phyloP scores from a whole-genome alignment of 2,113 vertebrate species.

The Andinoacara biseriatus region DNA sequence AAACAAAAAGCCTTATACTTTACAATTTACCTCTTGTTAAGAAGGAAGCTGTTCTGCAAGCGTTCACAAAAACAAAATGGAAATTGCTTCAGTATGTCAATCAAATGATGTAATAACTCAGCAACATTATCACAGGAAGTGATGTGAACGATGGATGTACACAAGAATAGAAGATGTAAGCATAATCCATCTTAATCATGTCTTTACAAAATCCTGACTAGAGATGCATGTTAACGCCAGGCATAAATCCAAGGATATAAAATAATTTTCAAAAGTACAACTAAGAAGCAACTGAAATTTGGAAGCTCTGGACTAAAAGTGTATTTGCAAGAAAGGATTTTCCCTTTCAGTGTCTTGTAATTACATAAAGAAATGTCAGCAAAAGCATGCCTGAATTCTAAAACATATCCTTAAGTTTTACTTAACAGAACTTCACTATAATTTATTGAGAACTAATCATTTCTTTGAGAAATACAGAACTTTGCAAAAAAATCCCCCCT shows the following conservation, averaged over 20 bases:
- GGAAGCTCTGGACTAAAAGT: background rate
- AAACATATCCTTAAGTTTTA: background rate
- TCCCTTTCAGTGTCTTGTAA: slow-evolving; percentile 9
- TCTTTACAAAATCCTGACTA: slow-evolving; percentile 27
- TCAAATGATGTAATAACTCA: slow-evolving; percentile 2
- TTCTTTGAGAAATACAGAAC: background rate
- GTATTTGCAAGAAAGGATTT: slow-evolving; percentile 5
- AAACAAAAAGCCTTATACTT: background rate
- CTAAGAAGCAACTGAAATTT: background rate
- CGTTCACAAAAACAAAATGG: background rate
- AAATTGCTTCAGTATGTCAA: background rate
- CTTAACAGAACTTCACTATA: background rate
- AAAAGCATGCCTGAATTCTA: background rate
- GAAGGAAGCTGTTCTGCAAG: background rate
- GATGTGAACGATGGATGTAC: slow-evolving; percentile 22
- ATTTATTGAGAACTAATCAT: background rate
- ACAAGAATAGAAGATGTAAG: slow-evolving; percentile 16
- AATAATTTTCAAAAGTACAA: slow-evolving; percentile 10
- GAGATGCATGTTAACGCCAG: slow-evolving; percentile 27
- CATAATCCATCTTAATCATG: slow-evolving; percentile 49
- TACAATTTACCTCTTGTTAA: no score
- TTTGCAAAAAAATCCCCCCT: background rate
- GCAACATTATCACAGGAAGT: slow-evolving; percentile 16
- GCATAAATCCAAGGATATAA: slow-evolving; percentile 1
- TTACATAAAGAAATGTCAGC: slow-evolving; percentile 3